Evolutionary conservation across 2,113 vertebrate genomes (phyloP), one percentile per base, ranked within the genome.

Genomic region (Natator depressus): DNA sequence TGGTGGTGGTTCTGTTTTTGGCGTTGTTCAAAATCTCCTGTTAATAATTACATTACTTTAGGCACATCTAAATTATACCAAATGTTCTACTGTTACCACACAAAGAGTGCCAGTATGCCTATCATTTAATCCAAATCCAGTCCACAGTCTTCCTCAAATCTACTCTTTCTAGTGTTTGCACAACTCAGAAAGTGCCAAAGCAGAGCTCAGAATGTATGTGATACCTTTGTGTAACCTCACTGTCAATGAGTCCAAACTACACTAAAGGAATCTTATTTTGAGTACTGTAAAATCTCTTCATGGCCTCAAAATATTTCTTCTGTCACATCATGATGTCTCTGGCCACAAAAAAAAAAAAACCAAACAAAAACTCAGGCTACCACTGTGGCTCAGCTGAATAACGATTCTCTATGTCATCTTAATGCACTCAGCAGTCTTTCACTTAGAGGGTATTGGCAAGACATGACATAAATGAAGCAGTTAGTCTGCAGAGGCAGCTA

Each of bases 401-500:
- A 84, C n/a, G 4, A 85, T 14, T 47, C 22, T 88, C 31, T 27
- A 38, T 87, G 25, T 53, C 55, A 89, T 8, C 76, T 75, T 83
- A 42, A 27, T 57, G 75, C 79, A 29, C 22, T 89, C 35, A 81
- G 17, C 3, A 85, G 47, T n/a, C n/a, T 83, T 91, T 81, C 31
- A 69, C 4, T 87, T 75, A 51, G 22, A 29, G 27, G 75, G 42
- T 78, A 78, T 47, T 47, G 75, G 38, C 46, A 93, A 95, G 81
- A 80, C 83, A 81, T 38, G 27, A 88, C 13, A 85, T 84, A 69
- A 91, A 59, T 95, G 96, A 88, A 97, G 95, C 93, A 97, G 96
- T 87, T 93, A 96, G 96, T 95, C 94, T 90, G 93, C 96, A 92
- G 27, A 13, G 85, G 20, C 22, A 88, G 4, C 5, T 46, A 81